These are phyloP conservation scores for Echiichthys vipera DNA, from an alignment of 2,797 vertebrate genomes.

Conservation along the genomic window DNA sequence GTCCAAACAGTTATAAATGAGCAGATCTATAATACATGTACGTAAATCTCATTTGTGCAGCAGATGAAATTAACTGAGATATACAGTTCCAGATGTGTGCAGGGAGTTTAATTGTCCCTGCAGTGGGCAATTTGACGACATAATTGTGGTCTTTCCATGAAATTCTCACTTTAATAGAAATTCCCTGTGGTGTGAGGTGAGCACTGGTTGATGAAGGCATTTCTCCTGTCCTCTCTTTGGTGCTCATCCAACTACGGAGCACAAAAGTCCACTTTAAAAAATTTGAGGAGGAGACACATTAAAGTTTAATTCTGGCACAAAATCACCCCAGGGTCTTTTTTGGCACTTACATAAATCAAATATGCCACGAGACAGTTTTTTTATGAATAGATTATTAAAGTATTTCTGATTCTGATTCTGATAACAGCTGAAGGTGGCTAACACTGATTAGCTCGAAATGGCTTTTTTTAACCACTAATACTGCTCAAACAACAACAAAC, in stretches of 20 bases:
- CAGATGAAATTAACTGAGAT: constrained; percentile 14
- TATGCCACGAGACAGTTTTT: too few relatives aligned
- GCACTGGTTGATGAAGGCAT: background rate
- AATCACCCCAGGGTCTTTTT: too few relatives aligned
- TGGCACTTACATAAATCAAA: too few relatives aligned
- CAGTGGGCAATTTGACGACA: constrained; percentile 40
- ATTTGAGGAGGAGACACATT: too few relatives aligned
- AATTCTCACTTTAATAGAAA: constrained; percentile 36
- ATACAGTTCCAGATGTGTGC: constrained; percentile 8
- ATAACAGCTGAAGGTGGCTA: too few relatives aligned
- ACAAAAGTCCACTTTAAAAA: too few relatives aligned
- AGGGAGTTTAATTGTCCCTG: constrained; percentile 36
- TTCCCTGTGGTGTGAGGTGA: constrained; percentile 21
- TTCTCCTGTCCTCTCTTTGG: background rate
- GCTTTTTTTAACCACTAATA: too few relatives aligned
- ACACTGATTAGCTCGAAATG: too few relatives aligned
- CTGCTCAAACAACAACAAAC: too few relatives aligned
- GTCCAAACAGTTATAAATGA: constrained; percentile 9
- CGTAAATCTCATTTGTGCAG: constrained; percentile 44
- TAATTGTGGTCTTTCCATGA: constrained; percentile 47
- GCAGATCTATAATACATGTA: constrained; percentile 40
- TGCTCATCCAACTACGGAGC: background rate
- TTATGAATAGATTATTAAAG: too few relatives aligned
- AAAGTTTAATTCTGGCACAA: too few relatives aligned
- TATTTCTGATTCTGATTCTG: too few relatives aligned